Conservation (phyloP, 2,888 invertebrate species). For the Pardosa pseudoannulata region DNA sequence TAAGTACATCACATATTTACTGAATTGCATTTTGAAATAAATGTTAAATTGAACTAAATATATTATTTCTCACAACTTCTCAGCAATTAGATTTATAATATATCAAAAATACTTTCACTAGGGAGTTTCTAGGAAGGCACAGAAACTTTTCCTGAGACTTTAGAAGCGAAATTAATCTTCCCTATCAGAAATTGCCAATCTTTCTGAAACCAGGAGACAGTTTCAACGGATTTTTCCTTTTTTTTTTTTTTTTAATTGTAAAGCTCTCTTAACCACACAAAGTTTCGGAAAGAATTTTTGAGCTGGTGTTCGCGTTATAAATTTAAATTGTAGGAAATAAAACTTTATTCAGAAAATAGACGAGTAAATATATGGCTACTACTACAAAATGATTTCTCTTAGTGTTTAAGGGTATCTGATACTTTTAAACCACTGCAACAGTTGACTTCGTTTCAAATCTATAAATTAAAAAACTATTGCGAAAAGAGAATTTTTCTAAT, state of each 20-base stretch:
- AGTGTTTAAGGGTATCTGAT: too few relatives aligned
- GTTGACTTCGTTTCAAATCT: too few relatives aligned
- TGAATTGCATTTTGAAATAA: too few relatives aligned
- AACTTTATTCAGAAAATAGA: too few relatives aligned
- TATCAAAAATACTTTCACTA: neutral
- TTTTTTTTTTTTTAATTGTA: slow-evolving; percentile 1
- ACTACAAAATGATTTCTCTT: too few relatives aligned
- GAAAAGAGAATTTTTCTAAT: too few relatives aligned
- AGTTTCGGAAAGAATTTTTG: neutral
- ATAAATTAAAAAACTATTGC: too few relatives aligned
- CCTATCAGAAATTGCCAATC: neutral
- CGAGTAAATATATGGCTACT: too few relatives aligned
- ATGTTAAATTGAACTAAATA: neutral
- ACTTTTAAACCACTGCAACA: too few relatives aligned
- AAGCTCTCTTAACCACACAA: neutral
- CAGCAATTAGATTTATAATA: slow-evolving; percentile 4
- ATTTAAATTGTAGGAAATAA: too few relatives aligned
- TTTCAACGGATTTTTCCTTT: neutral
- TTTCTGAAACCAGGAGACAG: neutral
- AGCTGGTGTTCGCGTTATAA: too few relatives aligned
- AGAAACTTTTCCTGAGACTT: neutral
- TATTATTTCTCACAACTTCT: neutral
- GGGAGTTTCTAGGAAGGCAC: neutral
- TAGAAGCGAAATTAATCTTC: neutral
- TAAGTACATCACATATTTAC: too few relatives aligned